Evolutionary conservation across 1,140 invertebrate species (phyloP), one percentile per base, ranked within the genome.

Genomic region (Heliconius himera): DNA sequence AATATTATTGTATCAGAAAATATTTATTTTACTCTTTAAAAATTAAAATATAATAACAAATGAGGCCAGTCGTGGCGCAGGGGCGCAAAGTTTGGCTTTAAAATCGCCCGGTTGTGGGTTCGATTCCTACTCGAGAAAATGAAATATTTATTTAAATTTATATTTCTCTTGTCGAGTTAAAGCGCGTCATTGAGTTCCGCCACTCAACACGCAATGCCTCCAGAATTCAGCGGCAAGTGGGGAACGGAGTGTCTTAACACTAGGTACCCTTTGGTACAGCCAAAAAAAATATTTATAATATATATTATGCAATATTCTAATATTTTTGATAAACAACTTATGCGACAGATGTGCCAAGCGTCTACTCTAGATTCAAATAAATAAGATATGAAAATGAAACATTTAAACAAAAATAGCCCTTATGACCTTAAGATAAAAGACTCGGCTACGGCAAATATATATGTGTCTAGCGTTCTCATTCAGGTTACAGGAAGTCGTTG

Each of bases 401-500:
- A 33, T 72, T 72, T 60, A 22, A 29, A 33, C 18, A n/a, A 84
- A 77, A 66, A 51, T 79, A 36, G 36, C n/a, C 54, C 46, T 33
- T 82, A 84, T 77, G 20, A 29, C 72, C 8, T 70, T 33, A 41
- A 11, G 13, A 29, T 73, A 78, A 74, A 46, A 38, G 46, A 29
- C 38, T 66, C n/a, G 29, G 41, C 54, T 9, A 49, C 8, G 29
- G 51, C 33, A 72, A 51, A 22, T 73, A 49, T 75, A 79, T 29
- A 29, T 56, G 49, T 70, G 78, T 70, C 20, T 46, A 36, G 22
- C 26, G 33, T 76, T 74, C 71, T 83, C 80, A 81, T 78, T 74
- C 79, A 76, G 54, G 81, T 80, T 70, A 83, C 80, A 84, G 83
- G 83, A 83, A 84, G 83, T 84, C 76, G 70, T 54, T 81, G 83